phyloP scores from a whole-genome alignment of 2,888 invertebrate genomes.

The Thelaira solivaga region DNA sequence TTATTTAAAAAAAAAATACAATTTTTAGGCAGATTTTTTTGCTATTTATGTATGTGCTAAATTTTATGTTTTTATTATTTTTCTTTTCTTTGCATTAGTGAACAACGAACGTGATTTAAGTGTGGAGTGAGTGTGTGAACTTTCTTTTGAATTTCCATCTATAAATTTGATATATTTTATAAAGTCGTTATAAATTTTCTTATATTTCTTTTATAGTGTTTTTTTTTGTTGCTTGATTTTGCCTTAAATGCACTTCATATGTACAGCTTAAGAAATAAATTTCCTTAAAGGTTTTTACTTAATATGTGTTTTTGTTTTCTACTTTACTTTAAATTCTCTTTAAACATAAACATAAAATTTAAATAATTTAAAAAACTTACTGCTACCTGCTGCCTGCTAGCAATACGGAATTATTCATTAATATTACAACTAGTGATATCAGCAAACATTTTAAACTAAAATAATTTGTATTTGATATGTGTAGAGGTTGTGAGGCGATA shows the following conservation, averaged over 20 bases:
- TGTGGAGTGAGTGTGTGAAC: slow-evolving; percentile 35
- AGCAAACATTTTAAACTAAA: slow-evolving; percentile 20
- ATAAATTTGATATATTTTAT: slow-evolving; percentile 23
- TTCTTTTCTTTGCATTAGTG: slow-evolving; percentile 5
- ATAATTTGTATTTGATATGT: slow-evolving; percentile 24
- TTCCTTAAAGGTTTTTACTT: slow-evolving; percentile 32
- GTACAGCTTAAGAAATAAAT: slow-evolving; percentile 55
- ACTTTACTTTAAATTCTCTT: not conserved
- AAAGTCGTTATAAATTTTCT: slow-evolving; percentile 3
- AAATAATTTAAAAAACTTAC: not conserved
- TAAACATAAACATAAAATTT: too few relatives aligned
- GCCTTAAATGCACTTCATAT: slow-evolving; percentile 41
- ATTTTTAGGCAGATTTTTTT: too few relatives aligned
- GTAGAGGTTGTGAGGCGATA: slow-evolving; percentile 64
- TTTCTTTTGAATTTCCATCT: slow-evolving; percentile 6
- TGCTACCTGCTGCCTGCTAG: slow-evolving; percentile 46
- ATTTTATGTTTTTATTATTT: not conserved
- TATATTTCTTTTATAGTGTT: slow-evolving; percentile 1
- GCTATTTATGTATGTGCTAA: too few relatives aligned
- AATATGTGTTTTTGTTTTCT: not conserved
- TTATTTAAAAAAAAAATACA: too few relatives aligned
- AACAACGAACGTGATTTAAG: slow-evolving; percentile 1
- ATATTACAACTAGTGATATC: slow-evolving; percentile 34
- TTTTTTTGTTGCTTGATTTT: not conserved
- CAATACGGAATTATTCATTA: slow-evolving; percentile 20